These are phyloP conservation scores for Seriola dumerili DNA, from an alignment of 2,113 vertebrate species.

Conservation along the genomic window DNA sequence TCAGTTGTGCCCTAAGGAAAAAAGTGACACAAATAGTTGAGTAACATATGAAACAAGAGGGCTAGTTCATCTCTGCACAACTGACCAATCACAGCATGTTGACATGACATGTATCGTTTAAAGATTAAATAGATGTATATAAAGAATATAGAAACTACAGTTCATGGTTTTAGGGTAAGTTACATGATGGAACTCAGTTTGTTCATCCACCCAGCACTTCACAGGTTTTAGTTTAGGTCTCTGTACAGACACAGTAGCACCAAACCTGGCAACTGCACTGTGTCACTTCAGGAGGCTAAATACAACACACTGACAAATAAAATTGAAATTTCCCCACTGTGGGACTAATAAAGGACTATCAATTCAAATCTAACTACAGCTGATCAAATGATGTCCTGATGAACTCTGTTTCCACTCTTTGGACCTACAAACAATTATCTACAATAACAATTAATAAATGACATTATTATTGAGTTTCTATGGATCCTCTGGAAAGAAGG, in stretches of 20 bases:
- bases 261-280: neutral
- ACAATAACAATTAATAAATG: constrained; percentile 16
- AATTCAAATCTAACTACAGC: neutral
- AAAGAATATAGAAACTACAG: no score
- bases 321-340: no score
- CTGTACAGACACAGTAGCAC: neutral
- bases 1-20: no score
- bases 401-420: neutral
- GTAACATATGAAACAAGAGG: no score
- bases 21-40: no score
- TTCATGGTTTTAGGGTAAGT: no score
- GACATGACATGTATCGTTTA: no score
- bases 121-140: no score
- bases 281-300: neutral
- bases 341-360: no score
- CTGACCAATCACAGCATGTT: no score
- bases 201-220: neutral
- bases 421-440: constrained; percentile 6
- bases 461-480: neutral
- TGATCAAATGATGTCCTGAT: neutral
- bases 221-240: neutral
- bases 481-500: neutral
- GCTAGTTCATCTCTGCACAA: no score
- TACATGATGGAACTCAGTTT: no score
- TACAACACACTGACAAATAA: neutral